phyloP scores from a whole-genome alignment of 2,888 invertebrate genomes.

The Pterostichus madidus region DNA sequence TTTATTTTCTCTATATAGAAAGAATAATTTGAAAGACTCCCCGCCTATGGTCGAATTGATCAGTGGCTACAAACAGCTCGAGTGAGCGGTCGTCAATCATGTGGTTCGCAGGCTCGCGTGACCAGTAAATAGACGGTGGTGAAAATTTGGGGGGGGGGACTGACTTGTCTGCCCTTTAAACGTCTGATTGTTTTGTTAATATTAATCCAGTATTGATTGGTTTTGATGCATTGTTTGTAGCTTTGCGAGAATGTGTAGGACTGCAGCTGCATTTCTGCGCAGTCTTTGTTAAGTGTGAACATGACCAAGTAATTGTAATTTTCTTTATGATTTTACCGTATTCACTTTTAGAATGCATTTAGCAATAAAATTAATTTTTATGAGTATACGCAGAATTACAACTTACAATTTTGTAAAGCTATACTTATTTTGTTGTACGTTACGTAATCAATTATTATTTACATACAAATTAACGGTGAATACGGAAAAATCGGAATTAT shows the following conservation, averaged over 20 bases:
- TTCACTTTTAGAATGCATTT: too few relatives aligned
- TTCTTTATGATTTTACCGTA: too few relatives aligned
- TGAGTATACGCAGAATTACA: too few relatives aligned
- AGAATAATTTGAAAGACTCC: background rate
- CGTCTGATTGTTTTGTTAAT: slow-evolving; percentile 48
- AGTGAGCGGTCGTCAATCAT: slow-evolving; percentile 32
- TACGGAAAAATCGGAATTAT: too few relatives aligned
- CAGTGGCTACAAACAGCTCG: background rate
- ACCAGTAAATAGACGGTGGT: slow-evolving; percentile 33
- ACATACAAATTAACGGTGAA: too few relatives aligned
- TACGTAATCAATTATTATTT: too few relatives aligned
- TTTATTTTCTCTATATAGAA: too few relatives aligned
- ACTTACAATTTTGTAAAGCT: too few relatives aligned
- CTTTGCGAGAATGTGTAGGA: background rate
- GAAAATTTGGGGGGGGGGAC: slow-evolving; percentile 39
- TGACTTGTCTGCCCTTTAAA: slow-evolving; percentile 44
- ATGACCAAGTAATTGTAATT: too few relatives aligned
- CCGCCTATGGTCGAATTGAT: background rate
- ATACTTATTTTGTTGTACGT: too few relatives aligned
- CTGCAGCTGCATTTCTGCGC: slow-evolving; percentile 17
- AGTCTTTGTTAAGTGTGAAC: too few relatives aligned
- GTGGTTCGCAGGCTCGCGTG: slow-evolving; percentile 9
- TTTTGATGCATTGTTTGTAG: background rate
- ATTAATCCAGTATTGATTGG: slow-evolving; percentile 44
- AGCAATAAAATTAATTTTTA: too few relatives aligned